Evolutionary conservation across 1,140 invertebrate genomes (phyloP).

Genomic region (Vanessa tameamea): DNA sequence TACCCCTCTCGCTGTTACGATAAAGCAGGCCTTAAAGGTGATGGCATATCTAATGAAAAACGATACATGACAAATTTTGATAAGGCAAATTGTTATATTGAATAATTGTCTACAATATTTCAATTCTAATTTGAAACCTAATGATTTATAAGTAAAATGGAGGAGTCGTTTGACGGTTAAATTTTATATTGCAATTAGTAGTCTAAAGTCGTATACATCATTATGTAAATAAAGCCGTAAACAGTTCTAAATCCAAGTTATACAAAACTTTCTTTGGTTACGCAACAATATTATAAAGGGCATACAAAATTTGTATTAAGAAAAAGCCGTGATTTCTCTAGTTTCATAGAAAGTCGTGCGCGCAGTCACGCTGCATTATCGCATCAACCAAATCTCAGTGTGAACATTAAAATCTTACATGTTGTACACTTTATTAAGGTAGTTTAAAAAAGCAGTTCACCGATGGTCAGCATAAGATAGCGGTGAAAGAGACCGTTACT

Average conservation of each 20-base stretch:
- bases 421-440: conserved; percentile 74
- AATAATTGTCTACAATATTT: too few relatives aligned
- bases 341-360: conserved; percentile 75
- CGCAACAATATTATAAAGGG: conserved; percentile 46
- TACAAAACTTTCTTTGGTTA: conserved; percentile 29
- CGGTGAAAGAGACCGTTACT: conserved; percentile 78
- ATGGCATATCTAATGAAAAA: conserved; percentile 1
- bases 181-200: conserved; percentile 11
- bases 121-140: not conserved
- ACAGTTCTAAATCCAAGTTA: conserved; percentile 30
- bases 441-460: conserved; percentile 73
- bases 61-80: not conserved
- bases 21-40: not conserved
- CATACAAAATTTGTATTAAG: conserved; percentile 52
- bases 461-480: conserved; percentile 72
- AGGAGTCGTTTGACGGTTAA: not conserved
- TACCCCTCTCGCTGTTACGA: not conserved
- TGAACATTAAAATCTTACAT: conserved; percentile 77
- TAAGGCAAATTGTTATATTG: not conserved
- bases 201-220: conserved; percentile 13
- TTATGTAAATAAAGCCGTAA: conserved; percentile 29
- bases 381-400: conserved; percentile 70
- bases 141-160: not conserved
- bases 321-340: conserved; percentile 55
- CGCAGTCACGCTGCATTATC: conserved; percentile 74